phyloP scores from a whole-genome alignment of 1,140 invertebrate species.

The Pararge aegeria region DNA sequence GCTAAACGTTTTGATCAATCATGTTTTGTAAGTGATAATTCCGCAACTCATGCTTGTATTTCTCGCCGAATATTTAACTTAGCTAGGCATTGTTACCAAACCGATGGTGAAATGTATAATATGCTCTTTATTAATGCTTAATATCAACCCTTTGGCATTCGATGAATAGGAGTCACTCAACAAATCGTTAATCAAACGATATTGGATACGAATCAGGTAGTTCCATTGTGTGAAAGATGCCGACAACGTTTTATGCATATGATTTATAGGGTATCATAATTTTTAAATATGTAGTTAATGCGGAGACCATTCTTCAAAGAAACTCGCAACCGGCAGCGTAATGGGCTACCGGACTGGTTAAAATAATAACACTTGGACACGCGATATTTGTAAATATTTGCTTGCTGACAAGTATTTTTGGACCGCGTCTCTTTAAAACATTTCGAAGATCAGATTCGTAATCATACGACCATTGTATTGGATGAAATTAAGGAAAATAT shows the following conservation, averaged over 20 bases:
- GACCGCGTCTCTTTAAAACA: too few relatives aligned
- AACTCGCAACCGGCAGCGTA: conserved; percentile 35
- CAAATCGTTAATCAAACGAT: conserved; percentile 75
- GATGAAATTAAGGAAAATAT: too few relatives aligned
- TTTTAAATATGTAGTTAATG: conserved; percentile 63
- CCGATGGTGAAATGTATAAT: conserved; percentile 59
- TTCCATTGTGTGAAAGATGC: conserved; percentile 61
- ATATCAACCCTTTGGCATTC: conserved; percentile 69
- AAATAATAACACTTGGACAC: conserved; percentile 17
- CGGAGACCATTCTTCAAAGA: conserved; percentile 40
- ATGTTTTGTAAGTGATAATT: conserved; percentile 16
- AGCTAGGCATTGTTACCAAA: conserved; percentile 35
- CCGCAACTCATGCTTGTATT: conserved; percentile 30
- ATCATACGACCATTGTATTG: too few relatives aligned
- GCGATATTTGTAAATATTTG: conserved; percentile 17
- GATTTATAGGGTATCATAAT: conserved; percentile 68
- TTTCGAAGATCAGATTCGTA: too few relatives aligned
- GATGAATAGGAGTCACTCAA: conserved; percentile 76
- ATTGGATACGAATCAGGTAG: conserved; percentile 74
- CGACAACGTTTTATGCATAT: conserved; percentile 56
- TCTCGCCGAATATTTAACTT: conserved; percentile 35
- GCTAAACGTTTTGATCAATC: conserved; percentile 29
- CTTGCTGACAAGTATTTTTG: conserved; percentile 2
- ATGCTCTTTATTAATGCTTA: conserved; percentile 72
- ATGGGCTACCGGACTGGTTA: conserved; percentile 37